Evolutionary conservation across 2,113 vertebrate genomes (phyloP), one percentile per base, ranked within the genome.

Genomic region (Pagrus major): DNA sequence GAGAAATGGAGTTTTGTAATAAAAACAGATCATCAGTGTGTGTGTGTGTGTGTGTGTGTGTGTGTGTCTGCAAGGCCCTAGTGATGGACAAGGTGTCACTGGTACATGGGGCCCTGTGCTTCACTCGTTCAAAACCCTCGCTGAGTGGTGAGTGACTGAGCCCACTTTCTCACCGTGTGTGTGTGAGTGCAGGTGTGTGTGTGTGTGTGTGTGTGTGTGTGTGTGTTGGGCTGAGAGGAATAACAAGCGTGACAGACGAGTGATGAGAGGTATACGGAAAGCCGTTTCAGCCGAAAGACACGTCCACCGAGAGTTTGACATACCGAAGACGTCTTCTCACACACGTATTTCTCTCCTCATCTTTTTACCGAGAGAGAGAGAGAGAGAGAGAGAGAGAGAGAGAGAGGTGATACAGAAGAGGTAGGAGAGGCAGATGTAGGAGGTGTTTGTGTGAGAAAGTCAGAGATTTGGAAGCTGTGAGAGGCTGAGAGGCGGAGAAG

Each of bases 71-170:
- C 59, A 27, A 52, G 76, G 76, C 72, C 60, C 21, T 82, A 64
- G 56, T 87, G 83, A 89, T 88, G 71, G 88, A 92, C 85, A 90
- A 71, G 79, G 77, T 86, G 77, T 82, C 78, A 61, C 29, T 18
- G 37, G 44, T 52, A 56, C 67, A 61, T 11, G 15, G 60, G 82
- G 69, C 78, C 67, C 71, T 64, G 51, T 46, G 75, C 81, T 72
- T 88, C 72, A 74, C 55, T 86, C 78, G 64, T 46, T 86, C 69
- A 76, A 23, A 83, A 21, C 74, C 23, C 44, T 67, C 0, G 11
- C 66, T 83, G 76, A 89, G 88, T 90, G 89, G 39, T 44, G 86
- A 90, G 77, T 83, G 89, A 91, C 78, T 74, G 41, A 7, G 59
- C 51, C 41, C 39, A 51, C 61, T 84, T 73, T 83, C 80, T 84